These are phyloP conservation scores for Leptinotarsa peninsularis DNA, from an alignment of 2,888 invertebrate species.

Conservation along the genomic window DNA sequence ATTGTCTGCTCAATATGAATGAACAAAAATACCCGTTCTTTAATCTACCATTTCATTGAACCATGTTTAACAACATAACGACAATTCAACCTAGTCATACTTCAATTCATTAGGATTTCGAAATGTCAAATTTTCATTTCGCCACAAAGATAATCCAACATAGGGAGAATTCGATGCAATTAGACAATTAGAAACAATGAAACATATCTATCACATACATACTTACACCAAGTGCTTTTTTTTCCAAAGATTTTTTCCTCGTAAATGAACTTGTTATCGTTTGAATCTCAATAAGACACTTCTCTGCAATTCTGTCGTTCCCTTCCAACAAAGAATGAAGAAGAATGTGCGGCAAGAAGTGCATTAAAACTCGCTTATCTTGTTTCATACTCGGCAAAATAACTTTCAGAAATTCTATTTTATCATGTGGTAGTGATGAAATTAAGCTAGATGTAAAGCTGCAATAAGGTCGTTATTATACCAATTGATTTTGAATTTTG, in stretches of 20 bases:
- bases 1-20: too few species aligned
- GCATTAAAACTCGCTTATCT: conserved; percentile 77
- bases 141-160: too few species aligned
- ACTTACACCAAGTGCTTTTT: conserved; percentile 54
- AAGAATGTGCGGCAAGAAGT: conserved; percentile 81
- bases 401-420: conserved; percentile 73
- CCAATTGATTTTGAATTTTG: conserved; percentile 17
- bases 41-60: too few species aligned
- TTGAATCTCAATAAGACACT: conserved; percentile 70
- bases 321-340: conserved; percentile 74
- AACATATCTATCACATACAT: neutral
- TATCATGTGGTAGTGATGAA: conserved; percentile 71
- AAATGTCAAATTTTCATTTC: too few species aligned
- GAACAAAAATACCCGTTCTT: too few species aligned
- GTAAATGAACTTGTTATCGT: conserved; percentile 67
- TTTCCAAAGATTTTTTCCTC: conserved; percentile 48
- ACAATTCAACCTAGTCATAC: too few species aligned
- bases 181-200: conserved; percentile 6
- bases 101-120: too few species aligned
- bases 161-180: neutral
- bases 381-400: conserved; percentile 82
- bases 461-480: conserved; percentile 40
- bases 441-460: conserved; percentile 82
- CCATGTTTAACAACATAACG: too few species aligned
- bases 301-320: conserved; percentile 61